A percentile compares a stretch with the other conserved stretches of the same genome.
Evolutionary conservation across 1,140 invertebrate genomes (phyloP).

Genomic region (Trigoniulus corallinus): DNA sequence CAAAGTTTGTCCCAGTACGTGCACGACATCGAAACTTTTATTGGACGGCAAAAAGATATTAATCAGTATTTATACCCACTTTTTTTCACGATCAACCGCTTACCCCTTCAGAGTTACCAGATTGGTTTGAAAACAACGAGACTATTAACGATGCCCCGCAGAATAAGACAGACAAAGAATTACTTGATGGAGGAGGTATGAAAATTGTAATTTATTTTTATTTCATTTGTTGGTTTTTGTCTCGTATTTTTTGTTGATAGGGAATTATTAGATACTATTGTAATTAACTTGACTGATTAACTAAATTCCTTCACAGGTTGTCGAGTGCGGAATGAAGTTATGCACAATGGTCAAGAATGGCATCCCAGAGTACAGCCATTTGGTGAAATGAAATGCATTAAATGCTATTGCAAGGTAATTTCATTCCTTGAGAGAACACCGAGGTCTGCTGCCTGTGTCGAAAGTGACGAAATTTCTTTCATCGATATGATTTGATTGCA

Average conservation of each 20-base stretch:
- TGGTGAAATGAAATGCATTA: slow-evolving; percentile 68
- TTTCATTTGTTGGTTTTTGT: not conserved
- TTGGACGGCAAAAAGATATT: too few species aligned
- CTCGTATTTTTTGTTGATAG: not conserved
- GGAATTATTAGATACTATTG: not conserved
- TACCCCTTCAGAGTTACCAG: too few species aligned
- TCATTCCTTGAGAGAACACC: not conserved
- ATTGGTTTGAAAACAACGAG: too few species aligned
- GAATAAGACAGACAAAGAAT: not conserved
- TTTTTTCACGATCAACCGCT: too few species aligned
- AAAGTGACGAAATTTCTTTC: not conserved
- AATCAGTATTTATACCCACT: too few species aligned
- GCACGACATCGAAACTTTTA: not conserved
- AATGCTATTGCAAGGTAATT: slow-evolving; percentile 69
- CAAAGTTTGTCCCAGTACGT: slow-evolving; percentile 41
- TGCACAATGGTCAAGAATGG: slow-evolving; percentile 65
- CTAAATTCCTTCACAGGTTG: slow-evolving; percentile 15
- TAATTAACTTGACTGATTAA: not conserved
- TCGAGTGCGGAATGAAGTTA: slow-evolving; percentile 31
- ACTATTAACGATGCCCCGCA: too few species aligned
- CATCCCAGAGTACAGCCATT: slow-evolving; percentile 59
- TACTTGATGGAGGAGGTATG: not conserved
- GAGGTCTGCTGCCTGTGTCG: too few species aligned
- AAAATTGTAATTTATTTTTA: not conserved
- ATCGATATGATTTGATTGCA: slow-evolving; percentile 24